A percentile compares a stretch with the other conserved stretches of the same genome.
Evolutionary conservation across 2,797 vertebrate species (phyloP).

Genomic region (Ptychadena robeensis): DNA sequence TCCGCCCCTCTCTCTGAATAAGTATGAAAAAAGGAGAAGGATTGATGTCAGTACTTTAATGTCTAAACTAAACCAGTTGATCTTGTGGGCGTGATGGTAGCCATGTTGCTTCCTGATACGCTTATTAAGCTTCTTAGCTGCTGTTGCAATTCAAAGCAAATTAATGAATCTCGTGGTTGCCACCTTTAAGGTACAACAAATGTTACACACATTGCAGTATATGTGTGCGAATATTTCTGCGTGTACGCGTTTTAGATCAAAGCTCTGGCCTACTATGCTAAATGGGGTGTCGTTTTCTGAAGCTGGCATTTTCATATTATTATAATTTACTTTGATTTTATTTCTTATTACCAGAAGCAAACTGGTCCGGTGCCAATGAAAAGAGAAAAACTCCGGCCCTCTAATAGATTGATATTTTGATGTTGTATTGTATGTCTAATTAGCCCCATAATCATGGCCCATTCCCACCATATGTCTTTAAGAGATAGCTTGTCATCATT

Average conservation of each 20-base stretch:
- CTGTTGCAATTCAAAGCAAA: slow-evolving; percentile 10
- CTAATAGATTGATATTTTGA: background rate
- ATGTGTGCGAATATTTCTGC: no score
- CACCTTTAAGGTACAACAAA: background rate
- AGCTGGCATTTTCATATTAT: no score
- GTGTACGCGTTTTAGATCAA: no score
- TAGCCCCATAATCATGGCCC: background rate
- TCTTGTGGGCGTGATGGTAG: slow-evolving; percentile 11
- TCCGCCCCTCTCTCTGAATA: slow-evolving; percentile 18
- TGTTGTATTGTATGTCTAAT: background rate
- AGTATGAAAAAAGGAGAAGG: background rate
- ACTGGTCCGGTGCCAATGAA: background rate
- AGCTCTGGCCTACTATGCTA: no score
- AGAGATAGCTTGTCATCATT: no score
- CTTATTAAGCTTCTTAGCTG: slow-evolving; percentile 31
- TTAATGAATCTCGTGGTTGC: background rate
- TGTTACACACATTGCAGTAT: no score
- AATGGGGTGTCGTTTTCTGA: no score
- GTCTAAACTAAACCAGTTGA: slow-evolving; percentile 9
- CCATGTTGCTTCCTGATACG: background rate
- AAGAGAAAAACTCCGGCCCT: background rate
- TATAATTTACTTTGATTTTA: background rate
- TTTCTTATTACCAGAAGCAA: background rate
- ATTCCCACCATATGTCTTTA: background rate
- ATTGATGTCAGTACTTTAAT: slow-evolving; percentile 44